Evolutionary conservation across 2,797 vertebrate genomes (phyloP).

Genomic region (Cynodonichthys magdalenae): DNA sequence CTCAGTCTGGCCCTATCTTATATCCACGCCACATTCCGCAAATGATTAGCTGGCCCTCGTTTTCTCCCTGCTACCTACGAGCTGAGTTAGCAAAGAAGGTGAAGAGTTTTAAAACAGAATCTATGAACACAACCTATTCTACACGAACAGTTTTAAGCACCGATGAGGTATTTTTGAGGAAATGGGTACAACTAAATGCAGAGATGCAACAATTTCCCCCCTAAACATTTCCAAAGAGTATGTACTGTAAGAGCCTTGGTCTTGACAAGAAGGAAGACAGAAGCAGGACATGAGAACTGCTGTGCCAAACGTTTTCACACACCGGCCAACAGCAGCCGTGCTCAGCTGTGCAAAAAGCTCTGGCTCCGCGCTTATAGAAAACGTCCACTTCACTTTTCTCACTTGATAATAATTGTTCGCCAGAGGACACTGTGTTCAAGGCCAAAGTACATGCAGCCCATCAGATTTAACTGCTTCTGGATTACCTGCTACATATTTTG

Average conservation of each 20-base stretch:
- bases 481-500: constrained; percentile 4
- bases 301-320: constrained; percentile 26
- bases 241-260: constrained; percentile 1
- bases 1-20: constrained; percentile 83
- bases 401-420: constrained; percentile 35
- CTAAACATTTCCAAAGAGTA: not conserved
- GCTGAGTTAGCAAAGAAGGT: constrained; percentile 43
- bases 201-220: not conserved
- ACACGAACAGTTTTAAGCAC: not conserved
- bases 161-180: not conserved
- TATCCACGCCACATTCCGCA: constrained; percentile 82
- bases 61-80: constrained; percentile 69
- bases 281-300: constrained; percentile 23
- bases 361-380: constrained; percentile 38
- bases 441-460: constrained; percentile 17
- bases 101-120: constrained; percentile 13
- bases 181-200: not conserved
- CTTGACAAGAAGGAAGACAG: constrained; percentile 6
- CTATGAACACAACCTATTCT: not conserved
- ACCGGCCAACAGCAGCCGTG: constrained; percentile 29
- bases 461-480: constrained; percentile 18
- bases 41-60: constrained; percentile 80
- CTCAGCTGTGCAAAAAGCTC: constrained; percentile 40
- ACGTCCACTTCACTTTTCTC: constrained; percentile 40
- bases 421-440: constrained; percentile 4